These are phyloP conservation scores for Stichodactyla helianthus DNA, from an alignment of 64 coral and sea anemone genomes.

Conservation along the genomic window DNA sequence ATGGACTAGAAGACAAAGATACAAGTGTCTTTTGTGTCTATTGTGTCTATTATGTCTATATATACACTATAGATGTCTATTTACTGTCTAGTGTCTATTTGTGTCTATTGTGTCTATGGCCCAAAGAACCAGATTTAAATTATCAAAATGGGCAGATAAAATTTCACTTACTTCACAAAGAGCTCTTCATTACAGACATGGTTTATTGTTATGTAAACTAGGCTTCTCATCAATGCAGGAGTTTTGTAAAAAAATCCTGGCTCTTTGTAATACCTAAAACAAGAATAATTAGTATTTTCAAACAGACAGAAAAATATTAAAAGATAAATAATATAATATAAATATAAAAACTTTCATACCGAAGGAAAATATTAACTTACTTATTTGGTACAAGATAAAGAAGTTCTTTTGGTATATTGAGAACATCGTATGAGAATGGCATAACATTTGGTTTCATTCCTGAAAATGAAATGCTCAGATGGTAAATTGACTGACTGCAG, in stretches of 20 bases:
- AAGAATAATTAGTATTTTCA: not conserved
- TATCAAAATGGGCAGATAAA: not conserved
- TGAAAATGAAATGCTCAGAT: conserved; percentile 9
- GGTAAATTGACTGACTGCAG: not conserved
- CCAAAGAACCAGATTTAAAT: no score
- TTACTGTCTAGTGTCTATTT: no score
- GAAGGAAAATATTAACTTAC: not conserved
- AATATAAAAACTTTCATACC: not conserved
- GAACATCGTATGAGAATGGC: conserved; percentile 69
- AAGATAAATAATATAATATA: not conserved
- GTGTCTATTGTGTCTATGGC: no score
- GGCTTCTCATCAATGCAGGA: conserved; percentile 51
- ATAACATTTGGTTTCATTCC: conserved; percentile 60
- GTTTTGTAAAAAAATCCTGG: conserved; percentile 66
- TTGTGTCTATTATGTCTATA: no score
- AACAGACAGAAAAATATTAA: not conserved
- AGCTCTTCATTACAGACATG: conserved; percentile 73
- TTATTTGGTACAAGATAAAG: conserved; percentile 67
- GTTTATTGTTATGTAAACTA: conserved; percentile 68
- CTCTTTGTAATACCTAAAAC: conserved; percentile 44
- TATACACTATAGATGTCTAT: no score
- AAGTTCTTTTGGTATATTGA: conserved; percentile 46
- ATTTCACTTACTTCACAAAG: conserved; percentile 74
- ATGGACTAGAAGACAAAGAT: no score
- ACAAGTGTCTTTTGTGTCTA: no score